A percentile compares a stretch with the other conserved stretches of the same genome.
Conservation (phyloP, 1,140 invertebrate species). For the Mya arenaria region DNA sequence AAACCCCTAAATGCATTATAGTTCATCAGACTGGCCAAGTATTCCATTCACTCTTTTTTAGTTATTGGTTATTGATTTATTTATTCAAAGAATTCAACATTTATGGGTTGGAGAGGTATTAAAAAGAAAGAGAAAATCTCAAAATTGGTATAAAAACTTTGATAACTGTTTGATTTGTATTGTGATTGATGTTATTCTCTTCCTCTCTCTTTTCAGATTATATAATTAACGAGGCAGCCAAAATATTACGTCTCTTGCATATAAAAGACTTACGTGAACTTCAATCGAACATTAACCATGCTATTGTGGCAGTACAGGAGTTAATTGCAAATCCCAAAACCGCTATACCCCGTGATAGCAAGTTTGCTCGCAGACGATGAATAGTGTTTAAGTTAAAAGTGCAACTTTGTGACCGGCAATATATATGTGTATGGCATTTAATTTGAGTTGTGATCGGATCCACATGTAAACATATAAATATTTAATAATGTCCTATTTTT, state of each 20-base stretch:
- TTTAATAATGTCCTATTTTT: too few relatives aligned
- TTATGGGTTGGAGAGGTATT: neutral
- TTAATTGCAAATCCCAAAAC: constrained; percentile 98
- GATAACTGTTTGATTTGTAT: neutral
- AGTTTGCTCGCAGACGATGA: too few relatives aligned
- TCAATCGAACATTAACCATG: constrained; percentile 97
- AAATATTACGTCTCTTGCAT: constrained; percentile 92
- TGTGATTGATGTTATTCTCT: neutral
- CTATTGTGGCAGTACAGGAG: constrained; percentile 94
- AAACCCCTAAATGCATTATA: too few relatives aligned
- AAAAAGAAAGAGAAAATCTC: neutral
- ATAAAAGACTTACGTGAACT: constrained; percentile 94
- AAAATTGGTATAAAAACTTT: neutral
- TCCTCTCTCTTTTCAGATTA: constrained; percentile 82
- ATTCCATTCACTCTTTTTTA: neutral
- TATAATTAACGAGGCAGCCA: constrained; percentile 88
- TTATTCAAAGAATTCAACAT: neutral
- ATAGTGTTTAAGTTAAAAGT: too few relatives aligned
- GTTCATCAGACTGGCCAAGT: neutral
- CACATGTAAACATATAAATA: too few relatives aligned
- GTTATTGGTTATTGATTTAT: neutral
- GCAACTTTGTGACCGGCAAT: too few relatives aligned
- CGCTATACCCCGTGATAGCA: constrained; percentile 73
- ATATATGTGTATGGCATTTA: too few relatives aligned
- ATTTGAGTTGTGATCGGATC: too few relatives aligned